phyloP scores from a whole-genome alignment of 2,113 vertebrate species.

The Charina bottae region DNA sequence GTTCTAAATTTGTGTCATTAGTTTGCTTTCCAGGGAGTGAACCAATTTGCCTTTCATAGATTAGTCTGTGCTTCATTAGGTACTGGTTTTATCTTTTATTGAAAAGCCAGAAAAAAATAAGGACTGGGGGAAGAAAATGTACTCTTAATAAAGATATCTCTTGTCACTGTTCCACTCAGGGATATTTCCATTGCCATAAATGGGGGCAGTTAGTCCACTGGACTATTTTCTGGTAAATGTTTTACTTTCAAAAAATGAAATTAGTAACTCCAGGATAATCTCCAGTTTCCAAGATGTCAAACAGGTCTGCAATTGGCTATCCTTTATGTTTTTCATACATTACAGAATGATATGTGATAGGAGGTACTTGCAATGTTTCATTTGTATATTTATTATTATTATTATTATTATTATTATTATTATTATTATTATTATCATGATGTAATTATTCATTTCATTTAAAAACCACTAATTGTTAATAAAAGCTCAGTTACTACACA shows the following conservation, averaged over 20 bases:
- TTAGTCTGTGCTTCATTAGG: not conserved
- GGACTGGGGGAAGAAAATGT: not conserved
- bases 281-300: not conserved
- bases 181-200: not conserved
- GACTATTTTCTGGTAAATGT: not conserved
- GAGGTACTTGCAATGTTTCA: not conserved
- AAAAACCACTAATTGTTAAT: not conserved
- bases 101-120: not conserved
- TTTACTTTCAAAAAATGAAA: not conserved
- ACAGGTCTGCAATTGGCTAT: not conserved
- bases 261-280: not conserved
- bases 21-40: conserved; percentile 1
- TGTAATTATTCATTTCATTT: not conserved
- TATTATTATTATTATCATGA: not conserved
- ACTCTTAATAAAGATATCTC: not conserved
- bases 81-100: not conserved
- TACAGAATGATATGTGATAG: not conserved
- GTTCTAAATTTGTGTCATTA: not conserved
- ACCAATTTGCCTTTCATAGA: conserved; percentile 1
- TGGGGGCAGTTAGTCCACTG: not conserved
- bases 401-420: not conserved
- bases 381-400: not conserved
- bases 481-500: not conserved
- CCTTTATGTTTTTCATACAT: not conserved
- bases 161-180: not conserved